Evolutionary conservation across 2,888 invertebrate species (phyloP), one percentile per base, ranked within the genome.

Genomic region (Fragum whitleyi): DNA sequence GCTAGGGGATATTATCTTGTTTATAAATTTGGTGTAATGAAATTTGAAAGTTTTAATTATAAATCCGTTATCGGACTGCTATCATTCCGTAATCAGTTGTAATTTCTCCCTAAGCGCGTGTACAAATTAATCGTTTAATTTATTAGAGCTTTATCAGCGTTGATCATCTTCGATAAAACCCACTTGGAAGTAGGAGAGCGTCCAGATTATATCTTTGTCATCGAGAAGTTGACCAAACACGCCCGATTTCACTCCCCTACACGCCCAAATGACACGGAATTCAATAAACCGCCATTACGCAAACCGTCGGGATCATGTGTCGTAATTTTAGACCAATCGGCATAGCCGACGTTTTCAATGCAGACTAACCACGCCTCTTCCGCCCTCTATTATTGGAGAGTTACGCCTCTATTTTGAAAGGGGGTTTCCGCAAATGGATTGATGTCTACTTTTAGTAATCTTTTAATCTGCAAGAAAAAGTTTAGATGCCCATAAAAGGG

Each of bases 261-360:
- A 21, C 57, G 79, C 67, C 72, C 61, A 68, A 74, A 81, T 77
- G 79, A 84, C 75, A 79, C 29, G 67, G 59, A 67, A 57, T 77
- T 83, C 71, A 73, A 79, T 74, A 74, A 69, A 83, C 59, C 55
- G 53, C 19, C 70, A 67, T 70, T 32, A 42, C 61, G 28, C 62
- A 65, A 74, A 62, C 71, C 79, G 47, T 42, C 67, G 28, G 57
- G 59, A 67, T 68, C 70, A 65, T 59, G 74, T 47, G 70, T 59
- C 47, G 69, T 74, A 72, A 80, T 79, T 83, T 77, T 83, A 77
- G 71, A 71, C 85, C 85, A 85, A 85, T 85, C 77, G 55, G 67
- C 39, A 42, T 21, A 21, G 53, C 26, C 51, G 74, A 72, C 77
- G 72, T 47, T 62, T 74, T 81, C 79, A 81, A 79, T 85, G 81